These are phyloP conservation scores for Campylomormyrus tamandua DNA, from an alignment of 2,113 vertebrate species.

Conservation along the genomic window DNA sequence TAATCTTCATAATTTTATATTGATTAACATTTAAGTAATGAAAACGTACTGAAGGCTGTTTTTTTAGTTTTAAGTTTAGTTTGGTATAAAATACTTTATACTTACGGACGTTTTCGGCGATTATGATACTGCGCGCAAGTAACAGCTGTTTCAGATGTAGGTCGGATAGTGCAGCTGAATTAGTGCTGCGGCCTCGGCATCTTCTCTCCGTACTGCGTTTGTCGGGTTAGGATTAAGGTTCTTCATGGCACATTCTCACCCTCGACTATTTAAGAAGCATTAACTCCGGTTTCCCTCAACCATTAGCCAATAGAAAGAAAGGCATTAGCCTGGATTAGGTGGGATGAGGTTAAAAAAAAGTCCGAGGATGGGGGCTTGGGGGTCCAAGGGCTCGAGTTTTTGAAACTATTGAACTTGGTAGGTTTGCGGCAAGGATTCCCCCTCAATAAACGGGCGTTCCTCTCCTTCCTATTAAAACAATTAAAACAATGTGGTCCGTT, in stretches of 20 bases:
- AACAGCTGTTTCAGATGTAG: not conserved
- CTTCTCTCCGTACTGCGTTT: slow-evolving; percentile 26
- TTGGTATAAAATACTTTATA: not conserved
- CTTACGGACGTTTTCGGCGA: not conserved
- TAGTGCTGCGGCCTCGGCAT: slow-evolving; percentile 20
- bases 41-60: not conserved
- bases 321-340: slow-evolving; percentile 71
- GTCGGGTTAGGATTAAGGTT: slow-evolving; percentile 38
- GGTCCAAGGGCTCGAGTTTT: slow-evolving; percentile 62
- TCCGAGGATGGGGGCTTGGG: slow-evolving; percentile 14
- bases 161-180: not conserved
- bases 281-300: slow-evolving; percentile 61
- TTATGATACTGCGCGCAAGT: not conserved
- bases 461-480: slow-evolving; percentile 64
- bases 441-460: slow-evolving; percentile 54
- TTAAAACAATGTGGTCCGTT: slow-evolving; percentile 68
- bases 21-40: not conserved
- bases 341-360: slow-evolving; percentile 54
- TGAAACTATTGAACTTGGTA: slow-evolving; percentile 74
- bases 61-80: not conserved
- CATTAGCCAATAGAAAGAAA: slow-evolving; percentile 75
- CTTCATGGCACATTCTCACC: slow-evolving; percentile 53
- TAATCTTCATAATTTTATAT: not conserved
- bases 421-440: slow-evolving; percentile 62
- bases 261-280: slow-evolving; percentile 66